Evolutionary conservation across 2,113 vertebrate genomes (phyloP).

Genomic region (Petrocephalus microphthalmus): DNA sequence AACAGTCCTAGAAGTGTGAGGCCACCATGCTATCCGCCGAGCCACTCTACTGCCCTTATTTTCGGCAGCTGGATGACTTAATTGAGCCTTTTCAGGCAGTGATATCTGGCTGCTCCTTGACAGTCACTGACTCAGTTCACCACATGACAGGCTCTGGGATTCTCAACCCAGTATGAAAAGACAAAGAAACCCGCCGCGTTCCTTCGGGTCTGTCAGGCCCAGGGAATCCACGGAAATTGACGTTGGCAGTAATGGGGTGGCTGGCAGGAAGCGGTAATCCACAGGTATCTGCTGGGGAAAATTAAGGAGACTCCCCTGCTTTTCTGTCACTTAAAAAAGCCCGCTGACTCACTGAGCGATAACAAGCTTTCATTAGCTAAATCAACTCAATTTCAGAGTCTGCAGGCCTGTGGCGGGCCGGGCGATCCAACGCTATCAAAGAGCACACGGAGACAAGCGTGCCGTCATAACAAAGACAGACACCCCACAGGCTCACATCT

Average conservation of each 20-base stretch:
- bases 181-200: not conserved
- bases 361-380: not conserved
- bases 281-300: not conserved
- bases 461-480: not conserved
- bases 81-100: not conserved
- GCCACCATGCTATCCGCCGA: not conserved
- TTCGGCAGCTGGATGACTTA: not conserved
- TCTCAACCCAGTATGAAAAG: not conserved
- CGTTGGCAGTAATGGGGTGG: not conserved
- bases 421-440: not conserved
- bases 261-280: not conserved
- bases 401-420: not conserved
- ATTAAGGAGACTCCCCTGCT: not conserved
- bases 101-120: not conserved
- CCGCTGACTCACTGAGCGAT: not conserved
- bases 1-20: not conserved
- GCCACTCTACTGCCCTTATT: not conserved
- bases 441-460: not conserved
- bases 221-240: not conserved
- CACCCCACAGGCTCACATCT: not conserved
- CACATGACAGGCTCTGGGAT: not conserved
- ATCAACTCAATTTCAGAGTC: not conserved
- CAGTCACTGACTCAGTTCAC: not conserved
- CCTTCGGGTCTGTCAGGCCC: not conserved
- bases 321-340: not conserved